These are phyloP conservation scores for Cyclura pinguis DNA, from an alignment of 2,797 vertebrate species.

Conservation along the genomic window DNA sequence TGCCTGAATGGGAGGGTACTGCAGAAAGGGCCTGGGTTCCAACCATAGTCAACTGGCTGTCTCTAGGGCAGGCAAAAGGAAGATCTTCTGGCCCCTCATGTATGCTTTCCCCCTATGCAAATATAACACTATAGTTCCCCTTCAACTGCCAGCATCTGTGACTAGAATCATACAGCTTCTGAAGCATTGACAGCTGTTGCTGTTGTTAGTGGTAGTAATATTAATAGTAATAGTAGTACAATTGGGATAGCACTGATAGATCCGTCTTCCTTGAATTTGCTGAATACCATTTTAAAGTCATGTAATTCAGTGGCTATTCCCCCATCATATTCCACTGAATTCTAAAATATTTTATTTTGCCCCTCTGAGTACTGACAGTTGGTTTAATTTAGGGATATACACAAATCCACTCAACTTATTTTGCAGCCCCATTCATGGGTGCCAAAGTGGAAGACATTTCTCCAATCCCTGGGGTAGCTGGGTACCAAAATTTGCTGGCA, in stretches of 20 bases:
- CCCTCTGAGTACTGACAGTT: background rate
- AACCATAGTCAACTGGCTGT: background rate
- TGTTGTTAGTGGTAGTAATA: too few species aligned
- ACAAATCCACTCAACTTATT: background rate
- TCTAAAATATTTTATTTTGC: background rate
- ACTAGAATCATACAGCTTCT: too few species aligned
- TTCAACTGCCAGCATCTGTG: too few species aligned
- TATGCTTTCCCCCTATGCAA: too few species aligned
- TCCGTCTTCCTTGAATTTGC: background rate
- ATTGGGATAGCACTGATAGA: too few species aligned
- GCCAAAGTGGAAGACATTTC: background rate
- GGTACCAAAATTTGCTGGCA: too few species aligned
- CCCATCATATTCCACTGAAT: background rate
- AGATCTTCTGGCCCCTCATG: background rate
- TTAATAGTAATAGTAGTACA: too few species aligned
- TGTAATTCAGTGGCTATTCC: background rate
- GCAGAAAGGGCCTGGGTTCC: background rate
- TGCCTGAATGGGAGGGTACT: too few species aligned
- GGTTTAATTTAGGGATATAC: background rate
- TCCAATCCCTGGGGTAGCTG: background rate
- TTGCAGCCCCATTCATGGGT: background rate
- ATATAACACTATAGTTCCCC: too few species aligned
- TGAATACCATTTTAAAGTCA: background rate
- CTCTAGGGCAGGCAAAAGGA: background rate
- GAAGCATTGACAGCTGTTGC: too few species aligned